Evolutionary conservation across 1,140 invertebrate genomes (phyloP).

Genomic region (Polyergus mexicanus): DNA sequence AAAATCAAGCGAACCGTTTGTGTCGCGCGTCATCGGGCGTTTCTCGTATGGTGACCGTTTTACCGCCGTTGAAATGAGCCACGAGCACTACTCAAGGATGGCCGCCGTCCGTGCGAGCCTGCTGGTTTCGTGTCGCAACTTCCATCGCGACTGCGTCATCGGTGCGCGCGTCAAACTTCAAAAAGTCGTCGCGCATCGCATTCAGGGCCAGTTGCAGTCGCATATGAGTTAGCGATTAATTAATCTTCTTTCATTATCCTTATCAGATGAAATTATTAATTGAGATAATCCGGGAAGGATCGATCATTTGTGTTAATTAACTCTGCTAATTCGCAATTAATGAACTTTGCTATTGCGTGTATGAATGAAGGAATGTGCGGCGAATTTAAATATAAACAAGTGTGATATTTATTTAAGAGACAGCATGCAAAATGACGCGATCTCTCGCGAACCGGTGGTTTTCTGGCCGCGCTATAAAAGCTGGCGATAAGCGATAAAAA

Average conservation of each 20-base stretch:
- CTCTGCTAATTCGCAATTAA: not conserved
- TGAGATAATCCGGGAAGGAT: not conserved
- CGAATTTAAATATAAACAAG: not conserved
- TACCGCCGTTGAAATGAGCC: conserved; percentile 71
- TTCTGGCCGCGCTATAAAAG: conserved; percentile 43
- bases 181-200: not conserved
- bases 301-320: not conserved
- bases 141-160: conserved; percentile 73
- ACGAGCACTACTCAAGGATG: conserved; percentile 79
- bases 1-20: conserved; percentile 33
- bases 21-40: conserved; percentile 53
- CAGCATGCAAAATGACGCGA: not conserved
- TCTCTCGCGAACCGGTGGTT: conserved; percentile 41
- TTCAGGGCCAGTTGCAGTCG: conserved; percentile 34
- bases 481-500: conserved; percentile 52
- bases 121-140: conserved; percentile 69
- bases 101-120: conserved; percentile 70
- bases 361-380: not conserved
- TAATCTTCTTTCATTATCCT: not conserved
- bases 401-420: not conserved
- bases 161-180: conserved; percentile 36
- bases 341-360: not conserved
- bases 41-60: conserved; percentile 57
- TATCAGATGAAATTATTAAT: not conserved
- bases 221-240: not conserved